Evolutionary conservation across 2,797 vertebrate genomes (phyloP).

Genomic region (Parauchenoglanis punctatus): DNA sequence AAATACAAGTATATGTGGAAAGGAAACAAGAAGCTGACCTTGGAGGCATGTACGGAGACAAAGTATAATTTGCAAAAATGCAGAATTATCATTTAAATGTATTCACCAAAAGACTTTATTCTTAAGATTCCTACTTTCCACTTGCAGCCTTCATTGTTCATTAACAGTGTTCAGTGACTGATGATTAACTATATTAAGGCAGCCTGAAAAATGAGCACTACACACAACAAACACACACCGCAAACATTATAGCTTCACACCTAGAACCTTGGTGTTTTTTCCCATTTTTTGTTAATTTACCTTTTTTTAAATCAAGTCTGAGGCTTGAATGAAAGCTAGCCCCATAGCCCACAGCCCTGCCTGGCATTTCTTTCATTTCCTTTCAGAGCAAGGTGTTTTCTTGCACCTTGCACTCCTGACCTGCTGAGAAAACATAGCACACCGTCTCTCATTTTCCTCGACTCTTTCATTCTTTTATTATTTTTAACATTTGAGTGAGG

Average conservation of each 20-base stretch:
- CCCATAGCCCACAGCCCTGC: constrained; percentile 14
- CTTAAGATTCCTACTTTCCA: background rate
- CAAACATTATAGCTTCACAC: constrained; percentile 63
- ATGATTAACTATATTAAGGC: background rate
- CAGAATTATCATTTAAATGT: background rate
- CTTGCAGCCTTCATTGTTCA: background rate
- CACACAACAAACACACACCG: background rate
- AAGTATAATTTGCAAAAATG: background rate
- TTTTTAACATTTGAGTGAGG: constrained; percentile 19
- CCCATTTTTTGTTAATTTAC: constrained; percentile 36
- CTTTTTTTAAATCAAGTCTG: constrained; percentile 65
- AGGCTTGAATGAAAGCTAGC: constrained; percentile 52
- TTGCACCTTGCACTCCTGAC: constrained; percentile 50
- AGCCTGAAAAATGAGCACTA: background rate
- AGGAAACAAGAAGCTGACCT: background rate
- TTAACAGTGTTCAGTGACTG: background rate
- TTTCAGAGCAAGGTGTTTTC: constrained; percentile 59
- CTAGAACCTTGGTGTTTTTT: constrained; percentile 46
- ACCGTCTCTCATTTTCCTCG: background rate
- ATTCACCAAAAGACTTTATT: background rate
- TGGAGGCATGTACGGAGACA: background rate
- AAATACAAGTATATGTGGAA: background rate
- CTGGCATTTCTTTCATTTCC: constrained; percentile 57
- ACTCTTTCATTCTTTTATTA: constrained; percentile 27
- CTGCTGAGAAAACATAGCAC: constrained; percentile 16